phyloP scores from a whole-genome alignment of 2,797 vertebrate species.

The Heterohyrax brucei region DNA sequence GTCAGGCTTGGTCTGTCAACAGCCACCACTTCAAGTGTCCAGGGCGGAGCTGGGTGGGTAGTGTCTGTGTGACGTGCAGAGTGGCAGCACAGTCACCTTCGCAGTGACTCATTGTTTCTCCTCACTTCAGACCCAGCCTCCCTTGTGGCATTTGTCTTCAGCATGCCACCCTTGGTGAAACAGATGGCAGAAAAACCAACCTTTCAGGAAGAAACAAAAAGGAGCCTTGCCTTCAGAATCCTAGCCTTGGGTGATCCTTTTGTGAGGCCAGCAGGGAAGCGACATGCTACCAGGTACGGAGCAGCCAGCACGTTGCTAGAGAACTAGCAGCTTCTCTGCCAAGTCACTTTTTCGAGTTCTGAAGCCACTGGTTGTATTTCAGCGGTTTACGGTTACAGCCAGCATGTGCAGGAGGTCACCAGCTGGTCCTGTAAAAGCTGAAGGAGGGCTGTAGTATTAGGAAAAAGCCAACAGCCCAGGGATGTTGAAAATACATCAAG shows the following conservation, averaged over 20 bases:
- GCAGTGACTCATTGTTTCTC: too few species aligned
- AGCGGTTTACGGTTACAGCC: not conserved
- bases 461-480: not conserved
- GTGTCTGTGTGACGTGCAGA: not conserved
- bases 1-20: rapidly evolving
- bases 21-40: not conserved
- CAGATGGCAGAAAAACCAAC: not conserved
- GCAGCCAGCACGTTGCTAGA: constrained; percentile 30
- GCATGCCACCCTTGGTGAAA: not conserved
- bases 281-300: constrained; percentile 57
- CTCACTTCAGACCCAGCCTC: not conserved
- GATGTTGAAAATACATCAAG: not conserved
- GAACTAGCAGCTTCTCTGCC: constrained; percentile 56
- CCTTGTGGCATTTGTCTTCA: rapidly evolving
- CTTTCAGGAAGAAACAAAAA: not conserved
- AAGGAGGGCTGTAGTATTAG: not conserved
- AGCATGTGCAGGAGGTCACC: constrained; percentile 44
- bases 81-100: too few species aligned
- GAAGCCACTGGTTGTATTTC: constrained; percentile 2
- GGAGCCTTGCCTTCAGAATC: not conserved
- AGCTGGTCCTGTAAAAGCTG: constrained; percentile 50
- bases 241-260: not conserved
- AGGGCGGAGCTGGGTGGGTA: not conserved
- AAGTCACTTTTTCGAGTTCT: constrained; percentile 66
- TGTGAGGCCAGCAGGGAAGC: constrained; percentile 48